These are phyloP conservation scores for Drosophila borborema DNA, from an alignment of 2,888 invertebrate genomes.

Conservation along the genomic window DNA sequence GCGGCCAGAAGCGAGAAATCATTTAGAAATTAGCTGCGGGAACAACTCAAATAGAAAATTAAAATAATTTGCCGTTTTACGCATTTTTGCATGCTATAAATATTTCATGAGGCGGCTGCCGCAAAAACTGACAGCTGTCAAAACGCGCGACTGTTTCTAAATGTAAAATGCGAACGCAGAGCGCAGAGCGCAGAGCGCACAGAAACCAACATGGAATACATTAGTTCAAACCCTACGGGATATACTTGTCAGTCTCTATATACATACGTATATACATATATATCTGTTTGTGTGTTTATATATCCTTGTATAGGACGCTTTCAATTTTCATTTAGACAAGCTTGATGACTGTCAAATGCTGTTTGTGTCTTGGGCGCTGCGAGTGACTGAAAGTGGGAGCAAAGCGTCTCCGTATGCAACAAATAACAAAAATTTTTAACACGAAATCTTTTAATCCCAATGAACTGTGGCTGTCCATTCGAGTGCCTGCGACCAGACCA, in stretches of 20 bases:
- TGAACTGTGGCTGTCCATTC: slow-evolving; percentile 71
- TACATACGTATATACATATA: background rate
- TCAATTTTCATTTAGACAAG: slow-evolving; percentile 64
- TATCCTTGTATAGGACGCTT: slow-evolving; percentile 27
- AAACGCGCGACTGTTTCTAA: slow-evolving; percentile 70
- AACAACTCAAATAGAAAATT: slow-evolving; percentile 40
- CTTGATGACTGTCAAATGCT: slow-evolving; percentile 57
- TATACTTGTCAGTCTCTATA: slow-evolving; percentile 10
- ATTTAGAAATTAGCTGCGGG: slow-evolving; percentile 17
- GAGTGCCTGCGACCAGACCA: slow-evolving; percentile 30
- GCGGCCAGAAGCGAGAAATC: slow-evolving; percentile 6
- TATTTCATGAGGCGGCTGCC: slow-evolving; percentile 73
- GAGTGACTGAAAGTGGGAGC: slow-evolving; percentile 21
- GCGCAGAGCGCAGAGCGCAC: slow-evolving; percentile 17
- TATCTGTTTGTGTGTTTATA: background rate
- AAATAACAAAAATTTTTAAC: slow-evolving; percentile 71
- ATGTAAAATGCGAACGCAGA: slow-evolving; percentile 46
- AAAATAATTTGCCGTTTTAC: slow-evolving; percentile 60
- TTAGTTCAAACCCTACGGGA: slow-evolving; percentile 19
- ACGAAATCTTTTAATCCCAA: slow-evolving; percentile 80
- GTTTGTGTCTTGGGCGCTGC: slow-evolving; percentile 25
- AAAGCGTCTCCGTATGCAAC: slow-evolving; percentile 51
- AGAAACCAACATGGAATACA: slow-evolving; percentile 62
- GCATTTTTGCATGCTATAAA: slow-evolving; percentile 70
- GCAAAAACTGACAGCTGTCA: slow-evolving; percentile 77